phyloP scores from a whole-genome alignment of 2,888 invertebrate species.

The Lithophane ornitopus region DNA sequence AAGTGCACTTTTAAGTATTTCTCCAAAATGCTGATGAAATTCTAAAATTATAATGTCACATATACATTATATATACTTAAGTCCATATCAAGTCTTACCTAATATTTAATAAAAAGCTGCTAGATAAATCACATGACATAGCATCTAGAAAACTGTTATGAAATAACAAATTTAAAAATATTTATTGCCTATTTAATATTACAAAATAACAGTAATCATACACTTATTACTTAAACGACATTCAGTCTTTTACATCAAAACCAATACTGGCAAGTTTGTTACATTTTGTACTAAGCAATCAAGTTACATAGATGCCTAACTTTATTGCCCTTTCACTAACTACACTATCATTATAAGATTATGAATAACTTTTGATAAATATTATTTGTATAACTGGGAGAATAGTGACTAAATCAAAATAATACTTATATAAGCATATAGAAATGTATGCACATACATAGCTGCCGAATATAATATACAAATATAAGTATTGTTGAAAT shows the following conservation, averaged over 20 bases:
- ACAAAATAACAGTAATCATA: conserved; percentile 83
- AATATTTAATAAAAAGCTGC: conserved; percentile 70
- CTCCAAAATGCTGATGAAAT: conserved; percentile 52
- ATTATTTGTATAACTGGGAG: conserved; percentile 58
- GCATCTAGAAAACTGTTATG: conserved; percentile 65
- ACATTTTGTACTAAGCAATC: conserved; percentile 90
- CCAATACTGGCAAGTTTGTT: conserved; percentile 91
- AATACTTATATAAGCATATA: conserved; percentile 43
- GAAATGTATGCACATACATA: conserved; percentile 38
- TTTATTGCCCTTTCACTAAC: conserved; percentile 85
- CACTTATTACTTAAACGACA: conserved; percentile 85
- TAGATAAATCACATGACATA: conserved; percentile 73
- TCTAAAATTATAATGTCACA: conserved; percentile 43
- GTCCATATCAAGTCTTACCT: conserved; percentile 55
- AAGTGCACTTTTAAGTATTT: conserved; percentile 63
- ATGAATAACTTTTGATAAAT: conserved; percentile 27
- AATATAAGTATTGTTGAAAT: conserved; percentile 24
- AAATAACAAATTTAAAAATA: conserved; percentile 68
- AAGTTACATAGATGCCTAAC: conserved; percentile 78
- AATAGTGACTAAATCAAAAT: conserved; percentile 45
- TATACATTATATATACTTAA: conserved; percentile 48
- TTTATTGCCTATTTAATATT: conserved; percentile 78
- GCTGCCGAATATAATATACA: conserved; percentile 35
- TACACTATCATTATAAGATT: conserved; percentile 63
- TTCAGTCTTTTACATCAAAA: conserved; percentile 90